Base-by-base conservation (phyloP, 53 echinoderm and acorn worm species). In the Apostichopus leukothele region DNA sequence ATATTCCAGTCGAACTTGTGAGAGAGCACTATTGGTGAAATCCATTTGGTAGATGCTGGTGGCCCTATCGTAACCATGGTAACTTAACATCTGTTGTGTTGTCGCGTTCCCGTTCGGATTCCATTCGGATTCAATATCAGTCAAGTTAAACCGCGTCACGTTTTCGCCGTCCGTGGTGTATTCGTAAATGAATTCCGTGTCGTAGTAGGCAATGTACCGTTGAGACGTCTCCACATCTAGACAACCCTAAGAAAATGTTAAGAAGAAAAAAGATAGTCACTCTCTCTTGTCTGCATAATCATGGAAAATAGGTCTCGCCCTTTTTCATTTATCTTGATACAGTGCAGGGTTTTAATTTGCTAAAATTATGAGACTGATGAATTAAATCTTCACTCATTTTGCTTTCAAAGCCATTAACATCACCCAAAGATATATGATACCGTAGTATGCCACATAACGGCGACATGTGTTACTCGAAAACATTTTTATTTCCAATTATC, bases 21-120 rank as follows among this genome's bases (percentile, higher is more conserved):
- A 93, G 54, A 95, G 83, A 4, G 95, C 95, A 10, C 93, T 91
- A 75, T 93, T 95, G 61, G 78, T 54, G 86, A 95, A 95, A 23
- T 80, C 89, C 83, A 95, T 95, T 20, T 90, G 84, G 86, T 87
- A 87, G 19, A 50, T 87, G 75, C 51, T 16, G 3, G 74, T 80
- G 1, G 51, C 78, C 84, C 76, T 54, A 66, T 95, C 93, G 67
- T 90, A 91, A 1, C 61, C 73, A 74, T 95, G 89, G 60, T 53
- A 83, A 8, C 73, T 83, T 1, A 95, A 87, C 13, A 12, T 88
- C 89, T 95, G 95, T 27, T 91, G 88, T 1, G 88, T 81, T 7
- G 89, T 89, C 13, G 85, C 88, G 7, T 88, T 83, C 0, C 90
- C 92, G 4, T 76, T 18, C 4, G 92, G 90, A 19, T 60, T 53